Conservation (phyloP, 2,888 invertebrate genomes). For the Drosophila conformis region DNA sequence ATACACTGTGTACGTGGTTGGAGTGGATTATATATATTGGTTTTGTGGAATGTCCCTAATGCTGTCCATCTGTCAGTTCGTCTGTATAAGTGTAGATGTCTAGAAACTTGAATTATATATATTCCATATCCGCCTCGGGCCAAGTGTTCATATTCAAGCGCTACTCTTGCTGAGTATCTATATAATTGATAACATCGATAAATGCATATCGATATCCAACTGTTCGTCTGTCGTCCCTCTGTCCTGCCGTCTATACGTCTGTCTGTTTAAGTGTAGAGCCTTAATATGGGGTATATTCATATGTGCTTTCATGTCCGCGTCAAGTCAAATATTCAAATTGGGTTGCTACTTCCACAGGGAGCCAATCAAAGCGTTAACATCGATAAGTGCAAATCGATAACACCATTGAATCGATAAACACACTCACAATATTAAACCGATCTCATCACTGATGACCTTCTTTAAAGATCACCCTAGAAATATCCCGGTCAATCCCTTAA, state of each 20-base stretch:
- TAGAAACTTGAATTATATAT: rapidly evolving
- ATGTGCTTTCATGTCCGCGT: not conserved
- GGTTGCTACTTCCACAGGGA: rapidly evolving
- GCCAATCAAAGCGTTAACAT: not conserved
- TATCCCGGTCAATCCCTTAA: not conserved
- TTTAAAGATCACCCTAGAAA: rapidly evolving
- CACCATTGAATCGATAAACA: no score
- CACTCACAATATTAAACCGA: no score
- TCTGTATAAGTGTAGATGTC: no score
- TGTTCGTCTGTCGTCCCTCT: no score
- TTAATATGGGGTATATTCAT: no score
- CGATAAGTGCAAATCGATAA: not conserved
- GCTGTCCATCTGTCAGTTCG: no score
- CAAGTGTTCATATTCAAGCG: not conserved
- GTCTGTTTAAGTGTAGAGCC: no score
- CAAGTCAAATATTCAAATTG: not conserved
- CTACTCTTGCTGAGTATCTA: rapidly evolving
- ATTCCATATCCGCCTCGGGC: not conserved
- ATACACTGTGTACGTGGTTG: not conserved
- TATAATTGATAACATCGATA: not conserved
- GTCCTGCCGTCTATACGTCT: no score
- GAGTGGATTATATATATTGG: not conserved
- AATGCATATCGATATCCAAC: not conserved
- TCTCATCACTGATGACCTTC: not conserved
- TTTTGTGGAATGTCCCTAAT: not conserved